Evolutionary conservation across 1,140 invertebrate genomes (phyloP).

Genomic region (Euglossa dilemma): DNA sequence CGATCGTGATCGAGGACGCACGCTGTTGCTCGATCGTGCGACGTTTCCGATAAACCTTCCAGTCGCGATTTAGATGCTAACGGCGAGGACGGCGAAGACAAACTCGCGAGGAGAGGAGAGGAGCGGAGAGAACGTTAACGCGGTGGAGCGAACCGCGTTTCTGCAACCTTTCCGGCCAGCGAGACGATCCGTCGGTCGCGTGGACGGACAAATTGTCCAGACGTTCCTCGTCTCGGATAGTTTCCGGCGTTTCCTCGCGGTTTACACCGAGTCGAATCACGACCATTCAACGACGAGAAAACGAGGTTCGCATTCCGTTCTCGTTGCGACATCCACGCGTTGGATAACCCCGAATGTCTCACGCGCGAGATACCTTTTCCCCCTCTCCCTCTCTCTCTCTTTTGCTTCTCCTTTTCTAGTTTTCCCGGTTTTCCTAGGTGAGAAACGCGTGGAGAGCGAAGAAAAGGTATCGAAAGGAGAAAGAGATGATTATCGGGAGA

Average conservation of each 20-base stretch:
- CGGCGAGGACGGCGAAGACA: background rate
- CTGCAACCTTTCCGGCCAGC: background rate
- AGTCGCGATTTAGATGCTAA: background rate
- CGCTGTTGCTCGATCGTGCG: background rate
- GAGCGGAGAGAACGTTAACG: background rate
- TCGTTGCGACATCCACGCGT: slow-evolving; percentile 1
- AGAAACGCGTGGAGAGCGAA: no score
- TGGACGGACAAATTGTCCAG: slow-evolving; percentile 18
- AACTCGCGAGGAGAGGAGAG: background rate
- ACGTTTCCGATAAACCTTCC: background rate
- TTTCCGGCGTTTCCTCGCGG: slow-evolving; percentile 25
- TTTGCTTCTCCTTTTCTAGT: background rate
- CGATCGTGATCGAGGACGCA: background rate
- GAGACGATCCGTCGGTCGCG: background rate
- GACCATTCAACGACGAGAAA: background rate
- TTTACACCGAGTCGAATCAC: background rate
- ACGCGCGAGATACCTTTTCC: no score
- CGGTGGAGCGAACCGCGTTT: background rate
- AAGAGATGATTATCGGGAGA: no score
- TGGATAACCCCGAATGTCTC: background rate
- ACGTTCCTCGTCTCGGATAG: background rate
- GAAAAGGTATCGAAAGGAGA: no score
- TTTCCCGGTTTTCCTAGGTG: no score
- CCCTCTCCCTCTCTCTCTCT: background rate
- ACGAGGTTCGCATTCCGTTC: slow-evolving; percentile 23